phyloP scores from a whole-genome alignment of 2,888 invertebrate genomes.

The Epinotia demarniana region DNA sequence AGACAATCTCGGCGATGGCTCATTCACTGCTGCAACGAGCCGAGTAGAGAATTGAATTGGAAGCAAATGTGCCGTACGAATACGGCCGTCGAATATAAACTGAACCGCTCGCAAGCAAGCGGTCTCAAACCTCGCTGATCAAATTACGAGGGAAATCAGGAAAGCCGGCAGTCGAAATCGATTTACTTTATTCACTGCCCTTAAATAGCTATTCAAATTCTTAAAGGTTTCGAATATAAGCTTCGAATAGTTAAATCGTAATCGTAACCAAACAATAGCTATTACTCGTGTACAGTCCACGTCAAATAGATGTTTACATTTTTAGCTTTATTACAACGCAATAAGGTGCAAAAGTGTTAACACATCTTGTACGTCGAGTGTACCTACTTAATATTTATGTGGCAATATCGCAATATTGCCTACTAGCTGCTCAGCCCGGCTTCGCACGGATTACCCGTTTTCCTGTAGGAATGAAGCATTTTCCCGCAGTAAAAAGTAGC shows the following conservation, averaged over 20 bases:
- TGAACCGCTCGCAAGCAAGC: constrained; percentile 68
- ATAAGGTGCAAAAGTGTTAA: too few relatives aligned
- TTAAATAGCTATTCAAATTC: constrained; percentile 41
- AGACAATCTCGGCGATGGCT: constrained; percentile 80
- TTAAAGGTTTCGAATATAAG: constrained; percentile 16
- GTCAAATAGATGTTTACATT: too few relatives aligned
- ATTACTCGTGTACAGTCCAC: neutral
- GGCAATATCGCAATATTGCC: neutral
- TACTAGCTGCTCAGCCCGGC: too few relatives aligned
- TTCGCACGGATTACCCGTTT: too few relatives aligned
- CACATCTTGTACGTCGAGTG: too few relatives aligned
- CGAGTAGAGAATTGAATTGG: constrained; percentile 81
- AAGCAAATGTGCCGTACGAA: constrained; percentile 80
- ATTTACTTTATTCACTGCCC: constrained; percentile 54
- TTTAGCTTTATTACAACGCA: too few relatives aligned
- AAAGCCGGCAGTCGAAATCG: constrained; percentile 53
- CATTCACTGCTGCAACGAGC: constrained; percentile 79
- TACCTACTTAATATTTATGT: neutral
- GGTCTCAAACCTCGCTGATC: constrained; percentile 62
- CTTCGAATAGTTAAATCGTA: neutral
- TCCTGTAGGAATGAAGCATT: too few relatives aligned
- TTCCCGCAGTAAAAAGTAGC: too few relatives aligned
- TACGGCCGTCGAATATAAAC: constrained; percentile 77
- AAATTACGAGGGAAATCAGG: constrained; percentile 63
- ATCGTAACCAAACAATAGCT: neutral